phyloP scores from a whole-genome alignment of 2,888 invertebrate genomes.

The Scrobipalpa atriplicella region DNA sequence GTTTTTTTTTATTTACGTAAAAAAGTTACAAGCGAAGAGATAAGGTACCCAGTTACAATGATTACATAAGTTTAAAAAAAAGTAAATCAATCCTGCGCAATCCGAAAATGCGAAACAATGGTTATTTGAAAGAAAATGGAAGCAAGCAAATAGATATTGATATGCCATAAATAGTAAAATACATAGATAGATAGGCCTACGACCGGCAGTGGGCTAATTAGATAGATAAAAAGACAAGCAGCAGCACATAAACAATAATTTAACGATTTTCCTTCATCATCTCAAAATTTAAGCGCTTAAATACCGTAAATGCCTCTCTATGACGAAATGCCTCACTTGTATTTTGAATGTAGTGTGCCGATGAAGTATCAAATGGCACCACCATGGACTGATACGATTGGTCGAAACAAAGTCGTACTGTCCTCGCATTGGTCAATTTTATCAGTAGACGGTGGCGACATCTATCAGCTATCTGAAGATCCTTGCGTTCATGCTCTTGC shows the following conservation, averaged over 20 bases:
- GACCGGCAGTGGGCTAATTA: too few species aligned
- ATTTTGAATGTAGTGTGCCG: background rate
- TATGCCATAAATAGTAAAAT: background rate
- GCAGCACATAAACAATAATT: background rate
- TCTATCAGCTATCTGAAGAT: background rate
- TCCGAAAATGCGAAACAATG: background rate
- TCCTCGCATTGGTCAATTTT: constrained; percentile 9
- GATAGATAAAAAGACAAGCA: too few species aligned
- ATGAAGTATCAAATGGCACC: background rate
- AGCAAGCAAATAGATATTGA: background rate
- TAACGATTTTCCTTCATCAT: background rate
- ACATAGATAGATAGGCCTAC: too few species aligned
- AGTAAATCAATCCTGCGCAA: too few species aligned
- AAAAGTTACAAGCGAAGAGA: too few species aligned
- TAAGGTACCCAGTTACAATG: too few species aligned
- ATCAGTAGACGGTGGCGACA: constrained; percentile 9
- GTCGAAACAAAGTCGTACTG: background rate
- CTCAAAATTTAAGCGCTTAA: background rate
- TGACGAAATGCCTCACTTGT: background rate
- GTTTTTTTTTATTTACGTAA: too few species aligned
- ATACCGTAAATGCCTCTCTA: background rate
- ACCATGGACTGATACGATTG: background rate
- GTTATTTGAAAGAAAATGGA: background rate
- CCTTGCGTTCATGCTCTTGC: constrained; percentile 12
- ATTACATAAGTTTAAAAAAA: too few species aligned